Evolutionary conservation across 1,140 invertebrate genomes (phyloP).

Genomic region (Drepana arcuata): DNA sequence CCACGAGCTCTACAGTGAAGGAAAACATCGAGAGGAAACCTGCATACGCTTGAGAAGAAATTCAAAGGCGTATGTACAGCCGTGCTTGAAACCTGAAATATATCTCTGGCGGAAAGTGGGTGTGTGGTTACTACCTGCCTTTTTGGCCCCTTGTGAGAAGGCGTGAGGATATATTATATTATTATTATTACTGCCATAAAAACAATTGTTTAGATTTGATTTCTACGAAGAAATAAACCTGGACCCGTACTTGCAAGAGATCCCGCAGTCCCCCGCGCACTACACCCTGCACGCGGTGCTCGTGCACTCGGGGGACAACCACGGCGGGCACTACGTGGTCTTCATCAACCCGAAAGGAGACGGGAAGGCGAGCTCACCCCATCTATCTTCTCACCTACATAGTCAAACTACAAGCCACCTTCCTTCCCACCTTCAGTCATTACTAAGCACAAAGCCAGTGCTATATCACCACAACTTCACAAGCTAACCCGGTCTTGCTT

Average conservation of each 20-base stretch:
- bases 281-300: slow-evolving; percentile 99
- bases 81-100: not conserved
- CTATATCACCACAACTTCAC: too few relatives aligned
- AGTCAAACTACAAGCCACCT: too few relatives aligned
- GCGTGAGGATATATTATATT: too few relatives aligned
- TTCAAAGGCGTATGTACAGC: not conserved
- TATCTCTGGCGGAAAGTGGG: too few relatives aligned
- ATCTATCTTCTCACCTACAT: too few relatives aligned
- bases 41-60: not conserved
- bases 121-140: too few relatives aligned
- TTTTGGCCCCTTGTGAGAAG: too few relatives aligned
- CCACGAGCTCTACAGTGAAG: too few relatives aligned
- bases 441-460: too few relatives aligned
- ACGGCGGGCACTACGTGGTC: slow-evolving; percentile 99
- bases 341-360: slow-evolving; percentile 99
- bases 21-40: not conserved
- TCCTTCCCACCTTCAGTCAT: too few relatives aligned
- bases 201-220: slow-evolving; percentile 82
- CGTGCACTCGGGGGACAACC: slow-evolving; percentile 99
- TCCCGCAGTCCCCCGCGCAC: slow-evolving; percentile 85
- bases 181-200: not conserved
- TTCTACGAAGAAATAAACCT: slow-evolving; percentile 94
- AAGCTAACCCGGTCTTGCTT: too few relatives aligned
- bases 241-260: slow-evolving; percentile 87
- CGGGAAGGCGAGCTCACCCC: too few relatives aligned